These are phyloP conservation scores for Dendrocopos noguchii DNA, from an alignment of 2,113 vertebrate genomes.

Conservation along the genomic window DNA sequence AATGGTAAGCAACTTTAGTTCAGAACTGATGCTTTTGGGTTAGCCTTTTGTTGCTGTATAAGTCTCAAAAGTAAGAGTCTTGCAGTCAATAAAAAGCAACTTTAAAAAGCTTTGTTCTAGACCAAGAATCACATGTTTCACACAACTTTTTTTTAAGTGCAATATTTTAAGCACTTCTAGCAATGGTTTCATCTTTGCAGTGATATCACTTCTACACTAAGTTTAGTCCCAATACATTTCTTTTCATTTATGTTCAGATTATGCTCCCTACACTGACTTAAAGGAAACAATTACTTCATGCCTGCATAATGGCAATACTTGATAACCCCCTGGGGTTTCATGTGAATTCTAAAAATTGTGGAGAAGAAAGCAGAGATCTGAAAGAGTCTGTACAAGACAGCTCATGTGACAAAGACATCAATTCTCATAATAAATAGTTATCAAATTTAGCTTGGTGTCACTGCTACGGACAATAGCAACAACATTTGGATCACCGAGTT, in stretches of 20 bases:
- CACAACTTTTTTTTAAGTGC: not conserved
- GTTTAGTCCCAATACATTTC: not conserved
- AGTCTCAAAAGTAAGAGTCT: not conserved
- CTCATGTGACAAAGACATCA: not conserved
- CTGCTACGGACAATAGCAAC: not conserved
- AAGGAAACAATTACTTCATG: conserved; percentile 7
- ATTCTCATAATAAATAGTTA: not conserved
- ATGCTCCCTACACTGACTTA: not conserved
- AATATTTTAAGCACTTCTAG: not conserved
- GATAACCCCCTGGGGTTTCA: not conserved
- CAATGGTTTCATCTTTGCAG: not conserved
- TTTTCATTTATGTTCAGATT: not conserved
- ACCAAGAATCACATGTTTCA: not conserved
- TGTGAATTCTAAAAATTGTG: not conserved
- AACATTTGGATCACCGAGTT: not conserved
- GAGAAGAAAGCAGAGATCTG: not conserved
- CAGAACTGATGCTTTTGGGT: not conserved
- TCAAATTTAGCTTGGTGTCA: not conserved
- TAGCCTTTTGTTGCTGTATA: not conserved
- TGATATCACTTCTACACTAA: not conserved
- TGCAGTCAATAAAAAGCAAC: not conserved
- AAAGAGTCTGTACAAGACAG: not conserved
- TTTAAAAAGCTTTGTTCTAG: not conserved
- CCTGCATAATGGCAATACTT: not conserved
- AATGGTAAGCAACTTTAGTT: not conserved